These are phyloP conservation scores for Pelosia muscerda DNA, from an alignment of 2,888 invertebrate species.

Conservation along the genomic window DNA sequence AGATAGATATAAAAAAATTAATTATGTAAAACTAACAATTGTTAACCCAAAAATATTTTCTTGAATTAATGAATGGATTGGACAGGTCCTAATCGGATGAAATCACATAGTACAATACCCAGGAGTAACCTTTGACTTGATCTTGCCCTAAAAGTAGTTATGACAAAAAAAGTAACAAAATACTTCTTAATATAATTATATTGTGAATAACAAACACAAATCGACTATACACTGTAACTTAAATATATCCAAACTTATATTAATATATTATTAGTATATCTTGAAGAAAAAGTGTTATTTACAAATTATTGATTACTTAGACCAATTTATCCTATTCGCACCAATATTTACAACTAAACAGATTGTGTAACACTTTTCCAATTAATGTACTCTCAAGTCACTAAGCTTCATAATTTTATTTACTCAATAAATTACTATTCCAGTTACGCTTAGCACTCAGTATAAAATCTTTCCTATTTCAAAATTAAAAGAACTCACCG, in stretches of 20 bases:
- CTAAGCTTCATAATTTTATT: too few relatives aligned
- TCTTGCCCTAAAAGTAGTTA: neutral
- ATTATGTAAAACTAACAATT: too few relatives aligned
- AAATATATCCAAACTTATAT: too few relatives aligned
- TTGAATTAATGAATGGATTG: too few relatives aligned
- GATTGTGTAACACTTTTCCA: too few relatives aligned
- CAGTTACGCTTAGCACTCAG: neutral
- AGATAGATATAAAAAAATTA: too few relatives aligned
- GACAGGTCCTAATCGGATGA: too few relatives aligned
- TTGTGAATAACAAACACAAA: neutral
- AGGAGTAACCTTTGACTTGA: too few relatives aligned
- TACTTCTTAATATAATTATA: neutral
- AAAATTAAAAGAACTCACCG: constrained; percentile 84
- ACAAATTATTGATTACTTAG: neutral
- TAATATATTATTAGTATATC: too few relatives aligned
- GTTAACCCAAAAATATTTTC: too few relatives aligned
- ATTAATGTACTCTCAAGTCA: too few relatives aligned
- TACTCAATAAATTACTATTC: neutral
- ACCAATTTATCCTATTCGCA: neutral
- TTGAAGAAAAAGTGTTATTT: neutral
- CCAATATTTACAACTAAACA: neutral
- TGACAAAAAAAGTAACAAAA: neutral
- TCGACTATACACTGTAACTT: neutral
- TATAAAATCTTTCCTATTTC: neutral
- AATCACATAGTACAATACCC: too few relatives aligned